Evolutionary conservation across 2,797 vertebrate genomes (phyloP).

Genomic region (Microchirus variegatus): DNA sequence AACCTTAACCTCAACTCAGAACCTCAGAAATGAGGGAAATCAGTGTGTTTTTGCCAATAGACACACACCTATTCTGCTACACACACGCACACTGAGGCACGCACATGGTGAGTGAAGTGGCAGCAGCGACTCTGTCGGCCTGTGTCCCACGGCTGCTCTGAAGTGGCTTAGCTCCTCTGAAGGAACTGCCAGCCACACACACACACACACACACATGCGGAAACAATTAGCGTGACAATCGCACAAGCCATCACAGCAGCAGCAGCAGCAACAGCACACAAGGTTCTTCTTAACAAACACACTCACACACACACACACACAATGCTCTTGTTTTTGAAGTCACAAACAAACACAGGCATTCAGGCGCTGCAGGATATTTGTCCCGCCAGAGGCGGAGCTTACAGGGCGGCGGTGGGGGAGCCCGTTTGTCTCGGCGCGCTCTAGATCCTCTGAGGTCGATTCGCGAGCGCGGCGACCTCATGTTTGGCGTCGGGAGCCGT

Average conservation of each 20-base stretch:
- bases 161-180: conserved; percentile 74
- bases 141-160: conserved; percentile 69
- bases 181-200: conserved; percentile 61
- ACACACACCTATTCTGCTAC: neutral
- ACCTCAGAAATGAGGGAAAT: too few relatives aligned
- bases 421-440: neutral
- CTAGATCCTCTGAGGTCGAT: neutral
- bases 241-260: conserved; percentile 59
- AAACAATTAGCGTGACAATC: conserved; percentile 78
- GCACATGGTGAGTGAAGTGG: conserved; percentile 63
- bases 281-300: conserved; percentile 61
- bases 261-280: conserved; percentile 46
- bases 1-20: too few relatives aligned
- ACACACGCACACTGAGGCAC: conserved; percentile 21
- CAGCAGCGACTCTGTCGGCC: conserved; percentile 57
- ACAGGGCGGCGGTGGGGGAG: neutral
- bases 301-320: conserved; percentile 45
- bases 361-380: conserved; percentile 34
- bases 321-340: conserved; percentile 57
- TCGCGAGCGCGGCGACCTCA: too few relatives aligned
- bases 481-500: neutral
- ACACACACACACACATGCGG: conserved; percentile 60
- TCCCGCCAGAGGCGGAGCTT: conserved; percentile 8
- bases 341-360: conserved; percentile 68
- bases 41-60: too few relatives aligned